Evolutionary conservation across 2,797 vertebrate species (phyloP), one percentile per base, ranked within the genome.

Genomic region (Chiroxiphia lanceolata): DNA sequence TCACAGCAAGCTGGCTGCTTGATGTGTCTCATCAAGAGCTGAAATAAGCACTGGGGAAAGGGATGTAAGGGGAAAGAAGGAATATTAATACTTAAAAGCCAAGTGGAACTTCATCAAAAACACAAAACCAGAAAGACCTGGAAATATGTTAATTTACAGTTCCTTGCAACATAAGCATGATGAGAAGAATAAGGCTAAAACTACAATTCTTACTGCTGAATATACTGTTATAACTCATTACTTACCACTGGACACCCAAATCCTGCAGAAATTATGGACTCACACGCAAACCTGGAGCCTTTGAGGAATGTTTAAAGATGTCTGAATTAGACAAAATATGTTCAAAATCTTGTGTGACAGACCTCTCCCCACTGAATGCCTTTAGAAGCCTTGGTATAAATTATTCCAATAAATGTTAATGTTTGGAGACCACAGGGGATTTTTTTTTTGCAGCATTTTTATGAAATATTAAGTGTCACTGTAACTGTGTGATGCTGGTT

Each of bases 391-490:
- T 26, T 59, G 59, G 29, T 21, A 91, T 91, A 93, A 89, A 87
- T 91, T 95, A 91, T 95, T 95, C 44, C 59, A 88, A 88, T 11
- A 69, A 86, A 94, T 47, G 44, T 83, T 83, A 89, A n/a, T 34
- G 47, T 14, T 40, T 79, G 54, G 50, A 86, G 54, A 83, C 42
- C 69, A 86, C 7, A 65, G 51, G 77, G 74, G 44, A 84, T 56
- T 78, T 63, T 91, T 63, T 91, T 93, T 86, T 84, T 44, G 9
- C 51, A 48, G 38, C 50, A 71, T 56, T 85, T 91, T 77, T 71
- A 80, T 89, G 86, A 94, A 95, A 92, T 92, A 94, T 94, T 90
- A 85, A 83, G 82, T 70, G 85, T 90, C 65, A 70, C 33, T 42
- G n/a, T 77, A 94, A 72, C 70, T 77, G 59, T 92, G 31, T 92